Conservation (phyloP, 2,113 vertebrate species). For the Rhinolophus ferrumequinum region DNA sequence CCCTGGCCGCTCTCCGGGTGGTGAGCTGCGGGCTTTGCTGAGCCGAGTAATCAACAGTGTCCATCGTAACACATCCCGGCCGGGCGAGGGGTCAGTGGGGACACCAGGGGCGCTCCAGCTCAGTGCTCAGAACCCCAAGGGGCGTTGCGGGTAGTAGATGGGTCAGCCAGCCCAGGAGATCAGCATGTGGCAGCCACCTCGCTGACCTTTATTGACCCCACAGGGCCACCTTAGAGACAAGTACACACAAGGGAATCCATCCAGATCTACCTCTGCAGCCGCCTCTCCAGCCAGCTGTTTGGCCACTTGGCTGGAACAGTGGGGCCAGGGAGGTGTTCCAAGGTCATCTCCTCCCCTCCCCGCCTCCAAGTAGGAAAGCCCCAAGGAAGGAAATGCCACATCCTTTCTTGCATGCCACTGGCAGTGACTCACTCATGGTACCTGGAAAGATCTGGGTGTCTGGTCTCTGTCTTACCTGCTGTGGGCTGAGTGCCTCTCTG, state of each 20-base stretch:
- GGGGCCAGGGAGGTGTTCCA: neutral
- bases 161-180: neutral
- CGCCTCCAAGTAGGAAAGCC: slow-evolving; percentile 32
- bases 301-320: neutral
- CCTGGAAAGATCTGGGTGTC: slow-evolving; percentile 25
- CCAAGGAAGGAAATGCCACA: slow-evolving; percentile 21
- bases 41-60: slow-evolving; percentile 70
- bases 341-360: slow-evolving; percentile 5
- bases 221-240: neutral
- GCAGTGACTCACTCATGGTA: neutral
- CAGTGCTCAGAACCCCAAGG: neutral
- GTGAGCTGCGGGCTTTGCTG: slow-evolving; percentile 79
- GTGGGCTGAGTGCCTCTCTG: neutral
- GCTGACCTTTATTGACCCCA: neutral
- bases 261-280: neutral
- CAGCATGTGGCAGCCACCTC: neutral
- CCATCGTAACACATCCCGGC: slow-evolving; percentile 68
- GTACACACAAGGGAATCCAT: neutral
- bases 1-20: slow-evolving; percentile 80
- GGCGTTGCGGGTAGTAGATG: accelerated
- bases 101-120: neutral
- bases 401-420: neutral
- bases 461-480: neutral
- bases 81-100: neutral
- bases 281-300: neutral